phyloP scores from a whole-genome alignment of 2,888 invertebrate species.

The Xestia ashworthii region DNA sequence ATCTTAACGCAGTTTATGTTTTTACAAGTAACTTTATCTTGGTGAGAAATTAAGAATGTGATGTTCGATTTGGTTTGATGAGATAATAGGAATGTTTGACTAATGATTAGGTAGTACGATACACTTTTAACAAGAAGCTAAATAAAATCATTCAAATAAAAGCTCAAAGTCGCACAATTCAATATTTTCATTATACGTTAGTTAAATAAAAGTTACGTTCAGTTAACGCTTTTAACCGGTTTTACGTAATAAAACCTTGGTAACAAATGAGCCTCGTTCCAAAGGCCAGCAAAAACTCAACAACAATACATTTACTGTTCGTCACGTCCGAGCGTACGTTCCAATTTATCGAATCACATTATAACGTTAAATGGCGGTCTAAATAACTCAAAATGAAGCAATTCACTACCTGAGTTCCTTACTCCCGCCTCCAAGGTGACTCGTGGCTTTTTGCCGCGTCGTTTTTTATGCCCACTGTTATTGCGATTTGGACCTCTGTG shows the following conservation, averaged over 20 bases:
- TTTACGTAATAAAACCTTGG: constrained; percentile 41
- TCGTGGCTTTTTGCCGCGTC: constrained; percentile 82
- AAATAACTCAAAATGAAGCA: constrained; percentile 87
- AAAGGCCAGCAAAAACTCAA: constrained; percentile 43
- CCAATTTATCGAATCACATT: constrained; percentile 77
- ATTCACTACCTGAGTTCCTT: constrained; percentile 89
- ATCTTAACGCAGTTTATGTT: constrained; percentile 48
- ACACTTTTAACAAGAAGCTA: background rate
- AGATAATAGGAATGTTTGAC: background rate
- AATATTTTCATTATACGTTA: background rate
- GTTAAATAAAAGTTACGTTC: background rate
- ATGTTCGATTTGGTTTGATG: constrained; percentile 14
- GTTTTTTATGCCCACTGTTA: constrained; percentile 83
- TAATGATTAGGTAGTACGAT: background rate
- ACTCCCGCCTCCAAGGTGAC: constrained; percentile 88
- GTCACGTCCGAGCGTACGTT: constrained; percentile 67
- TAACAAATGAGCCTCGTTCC: constrained; percentile 44
- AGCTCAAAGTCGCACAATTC: background rate
- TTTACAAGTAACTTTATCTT: constrained; percentile 44
- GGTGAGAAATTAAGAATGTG: constrained; percentile 49
- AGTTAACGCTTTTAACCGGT: constrained; percentile 4
- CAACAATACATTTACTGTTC: constrained; percentile 60
- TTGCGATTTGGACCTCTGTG: constrained; percentile 85
- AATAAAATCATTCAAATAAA: background rate
- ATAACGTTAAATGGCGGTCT: constrained; percentile 69